Conservation (phyloP, 1,140 invertebrate species). For the Papilio machaon region DNA sequence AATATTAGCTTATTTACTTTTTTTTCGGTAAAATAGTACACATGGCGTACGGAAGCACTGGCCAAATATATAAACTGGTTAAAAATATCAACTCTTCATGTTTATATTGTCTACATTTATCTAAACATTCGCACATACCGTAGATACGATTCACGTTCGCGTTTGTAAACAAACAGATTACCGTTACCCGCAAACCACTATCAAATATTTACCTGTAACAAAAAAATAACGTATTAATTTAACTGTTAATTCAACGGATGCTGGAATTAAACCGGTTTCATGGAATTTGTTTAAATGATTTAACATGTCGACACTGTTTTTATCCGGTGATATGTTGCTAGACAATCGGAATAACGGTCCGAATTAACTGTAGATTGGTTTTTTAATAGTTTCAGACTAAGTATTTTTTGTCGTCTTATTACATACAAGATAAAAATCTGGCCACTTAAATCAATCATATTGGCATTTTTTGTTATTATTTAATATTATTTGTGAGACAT, state of each 20-base stretch:
- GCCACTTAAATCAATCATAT: not conserved
- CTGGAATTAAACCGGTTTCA: constrained; percentile 1
- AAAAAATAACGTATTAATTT: constrained; percentile 22
- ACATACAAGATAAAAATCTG: not conserved
- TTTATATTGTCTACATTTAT: not conserved
- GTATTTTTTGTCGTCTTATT: not conserved
- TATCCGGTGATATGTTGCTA: constrained; percentile 6
- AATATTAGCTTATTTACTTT: too few relatives aligned
- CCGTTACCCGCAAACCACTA: not conserved
- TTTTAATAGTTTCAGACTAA: not conserved
- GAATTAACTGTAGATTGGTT: not conserved
- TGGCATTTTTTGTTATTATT: not conserved
- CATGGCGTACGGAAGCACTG: not conserved
- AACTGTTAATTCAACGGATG: constrained; percentile 26
- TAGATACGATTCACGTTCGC: not conserved
- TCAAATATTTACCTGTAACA: constrained; percentile 15
- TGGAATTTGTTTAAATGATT: constrained; percentile 23
- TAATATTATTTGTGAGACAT: not conserved
- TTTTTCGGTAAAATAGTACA: not conserved
- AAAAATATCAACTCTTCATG: not conserved
- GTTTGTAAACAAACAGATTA: constrained; percentile 10
- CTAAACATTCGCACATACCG: constrained; percentile 12
- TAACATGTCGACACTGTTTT: constrained; percentile 12
- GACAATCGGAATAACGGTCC: not conserved
- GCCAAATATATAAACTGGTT: not conserved